A percentile compares a stretch with the other conserved stretches of the same genome.
phyloP scores from a whole-genome alignment of 2,797 vertebrate genomes.

The Spatula versicolor region DNA sequence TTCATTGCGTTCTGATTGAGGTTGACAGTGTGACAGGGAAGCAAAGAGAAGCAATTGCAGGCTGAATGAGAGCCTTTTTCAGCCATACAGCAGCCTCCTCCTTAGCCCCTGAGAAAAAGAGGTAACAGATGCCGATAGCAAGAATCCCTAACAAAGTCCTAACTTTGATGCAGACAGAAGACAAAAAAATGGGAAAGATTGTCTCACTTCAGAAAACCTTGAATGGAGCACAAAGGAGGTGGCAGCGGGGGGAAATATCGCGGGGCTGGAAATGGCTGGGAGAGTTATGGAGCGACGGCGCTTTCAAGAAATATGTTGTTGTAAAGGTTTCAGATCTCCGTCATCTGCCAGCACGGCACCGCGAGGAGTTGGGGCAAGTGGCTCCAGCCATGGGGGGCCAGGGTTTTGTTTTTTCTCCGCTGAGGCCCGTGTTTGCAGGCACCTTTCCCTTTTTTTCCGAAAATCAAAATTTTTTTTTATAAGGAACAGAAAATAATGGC shows the following conservation, averaged over 20 bases:
- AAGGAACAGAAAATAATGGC: not conserved
- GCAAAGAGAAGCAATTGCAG: conserved; percentile 89
- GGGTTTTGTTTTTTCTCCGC: not conserved
- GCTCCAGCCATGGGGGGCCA: not conserved
- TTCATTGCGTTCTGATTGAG: conserved; percentile 94
- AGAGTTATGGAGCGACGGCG: conserved; percentile 22
- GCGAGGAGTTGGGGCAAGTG: not conserved
- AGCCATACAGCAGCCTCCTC: conserved; percentile 86
- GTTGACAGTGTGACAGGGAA: conserved; percentile 98
- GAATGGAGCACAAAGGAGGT: conserved; percentile 76
- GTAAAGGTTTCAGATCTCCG: conserved; percentile 26
- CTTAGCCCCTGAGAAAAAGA: conserved; percentile 85
- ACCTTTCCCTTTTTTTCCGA: not conserved
- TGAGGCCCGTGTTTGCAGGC: accelerated
- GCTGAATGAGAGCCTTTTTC: conserved; percentile 92
- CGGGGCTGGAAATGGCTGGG: conserved; percentile 60
- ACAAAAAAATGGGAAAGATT: conserved; percentile 76
- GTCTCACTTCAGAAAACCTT: conserved; percentile 78
- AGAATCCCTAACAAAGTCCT: conserved; percentile 84
- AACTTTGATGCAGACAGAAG: conserved; percentile 83
- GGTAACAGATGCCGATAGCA: conserved; percentile 84
- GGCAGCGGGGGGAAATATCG: conserved; percentile 48
- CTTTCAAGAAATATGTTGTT: conserved; percentile 31
- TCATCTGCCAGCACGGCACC: not conserved
- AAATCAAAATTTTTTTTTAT: not conserved